These are phyloP conservation scores for Cantharis rustica DNA, from an alignment of 2,888 invertebrate genomes.

Conservation along the genomic window DNA sequence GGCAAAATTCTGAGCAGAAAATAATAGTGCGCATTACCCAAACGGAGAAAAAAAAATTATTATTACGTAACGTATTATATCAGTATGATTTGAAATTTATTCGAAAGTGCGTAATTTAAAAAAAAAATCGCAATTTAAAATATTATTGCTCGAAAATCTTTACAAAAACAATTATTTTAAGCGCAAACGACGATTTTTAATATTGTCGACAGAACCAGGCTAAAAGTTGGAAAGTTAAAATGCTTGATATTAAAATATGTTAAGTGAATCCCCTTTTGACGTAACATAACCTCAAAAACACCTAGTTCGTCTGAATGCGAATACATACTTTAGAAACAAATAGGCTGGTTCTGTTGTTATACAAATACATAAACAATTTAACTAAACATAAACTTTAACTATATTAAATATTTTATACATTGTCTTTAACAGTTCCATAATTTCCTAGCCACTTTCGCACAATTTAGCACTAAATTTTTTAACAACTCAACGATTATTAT, in stretches of 20 bases:
- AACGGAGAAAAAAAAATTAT: too few species aligned
- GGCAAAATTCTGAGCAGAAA: neutral
- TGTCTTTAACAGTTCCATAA: neutral
- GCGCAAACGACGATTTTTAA: neutral
- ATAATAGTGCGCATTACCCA: neutral
- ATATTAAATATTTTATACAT: slow-evolving; percentile 1
- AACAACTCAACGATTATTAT: neutral
- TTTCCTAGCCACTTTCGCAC: neutral
- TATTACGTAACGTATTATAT: too few species aligned
- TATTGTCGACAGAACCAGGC: neutral
- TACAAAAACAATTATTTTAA: neutral
- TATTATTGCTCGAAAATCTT: neutral
- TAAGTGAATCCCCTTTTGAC: neutral
- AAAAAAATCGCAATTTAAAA: neutral
- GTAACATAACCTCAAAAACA: neutral
- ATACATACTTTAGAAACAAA: neutral
- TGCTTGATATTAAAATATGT: neutral
- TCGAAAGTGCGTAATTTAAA: neutral
- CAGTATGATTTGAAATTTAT: neutral
- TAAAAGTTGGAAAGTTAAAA: neutral
- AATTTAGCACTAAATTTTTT: slow-evolving; percentile 6
- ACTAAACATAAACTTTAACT: neutral
- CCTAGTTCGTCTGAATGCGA: neutral
- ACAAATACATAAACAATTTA: neutral
- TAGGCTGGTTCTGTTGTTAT: neutral